Evolutionary conservation across 1,140 invertebrate species (phyloP).

Genomic region (Micrasema minimum): DNA sequence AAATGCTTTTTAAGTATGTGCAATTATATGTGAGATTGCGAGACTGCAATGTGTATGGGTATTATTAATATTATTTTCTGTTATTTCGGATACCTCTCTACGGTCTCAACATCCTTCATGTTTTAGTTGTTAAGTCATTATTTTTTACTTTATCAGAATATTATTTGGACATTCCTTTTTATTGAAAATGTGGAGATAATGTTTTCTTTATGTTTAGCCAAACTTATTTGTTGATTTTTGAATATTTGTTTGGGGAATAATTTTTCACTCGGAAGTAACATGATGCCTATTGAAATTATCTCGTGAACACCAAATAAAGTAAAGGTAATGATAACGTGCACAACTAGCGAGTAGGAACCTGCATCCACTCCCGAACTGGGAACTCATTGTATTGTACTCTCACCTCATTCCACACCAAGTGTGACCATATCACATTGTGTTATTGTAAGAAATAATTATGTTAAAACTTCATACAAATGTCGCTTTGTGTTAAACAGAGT

Average conservation of each 20-base stretch:
- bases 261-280: conserved; percentile 14
- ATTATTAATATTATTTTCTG: conserved; percentile 17
- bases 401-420: conserved; percentile 40
- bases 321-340: conserved; percentile 22
- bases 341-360: conserved; percentile 16
- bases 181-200: neutral
- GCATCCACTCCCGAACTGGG: neutral
- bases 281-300: conserved; percentile 31
- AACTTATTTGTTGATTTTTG: conserved; percentile 11
- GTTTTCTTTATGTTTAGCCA: conserved; percentile 17
- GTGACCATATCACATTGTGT: conserved; percentile 29
- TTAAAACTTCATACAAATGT: conserved; percentile 31
- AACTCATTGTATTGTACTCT: conserved; percentile 6
- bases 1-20: conserved; percentile 38
- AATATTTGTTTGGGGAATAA: neutral
- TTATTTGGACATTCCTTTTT: conserved; percentile 1
- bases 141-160: neutral
- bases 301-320: conserved; percentile 35
- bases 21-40: conserved; percentile 44
- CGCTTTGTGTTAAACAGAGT: conserved; percentile 41
- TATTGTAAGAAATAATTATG: conserved; percentile 19
- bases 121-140: conserved; percentile 11
- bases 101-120: conserved; percentile 6
- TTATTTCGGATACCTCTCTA: neutral
- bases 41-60: conserved; percentile 39